phyloP scores from a whole-genome alignment of 2,797 vertebrate species.

The Dendrocincla fuliginosa region DNA sequence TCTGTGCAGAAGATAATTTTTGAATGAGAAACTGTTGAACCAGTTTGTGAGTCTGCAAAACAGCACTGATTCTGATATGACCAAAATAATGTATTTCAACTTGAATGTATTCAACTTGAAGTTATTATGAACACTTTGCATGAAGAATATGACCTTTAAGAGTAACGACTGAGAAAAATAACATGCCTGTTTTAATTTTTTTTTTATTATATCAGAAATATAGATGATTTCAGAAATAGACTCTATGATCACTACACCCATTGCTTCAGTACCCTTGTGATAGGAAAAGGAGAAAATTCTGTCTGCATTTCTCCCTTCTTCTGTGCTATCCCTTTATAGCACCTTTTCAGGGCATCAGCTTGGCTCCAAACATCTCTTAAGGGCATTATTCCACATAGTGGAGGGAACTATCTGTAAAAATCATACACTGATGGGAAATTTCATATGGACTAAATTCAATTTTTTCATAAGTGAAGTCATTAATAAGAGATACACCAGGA shows the following conservation, averaged over 20 bases:
- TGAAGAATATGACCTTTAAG: background rate
- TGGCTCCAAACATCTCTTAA: background rate
- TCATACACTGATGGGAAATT: background rate
- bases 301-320: background rate
- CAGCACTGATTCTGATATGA: background rate
- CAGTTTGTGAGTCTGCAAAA: background rate
- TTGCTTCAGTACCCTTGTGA: background rate
- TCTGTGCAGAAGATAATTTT: background rate
- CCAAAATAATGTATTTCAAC: background rate
- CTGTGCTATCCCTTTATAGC: background rate
- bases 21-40: background rate
- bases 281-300: background rate
- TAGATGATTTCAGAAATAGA: background rate
- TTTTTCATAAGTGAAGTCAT: background rate
- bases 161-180: background rate
- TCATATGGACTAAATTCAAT: background rate
- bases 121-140: background rate
- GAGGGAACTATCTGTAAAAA: background rate
- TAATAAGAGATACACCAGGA: background rate
- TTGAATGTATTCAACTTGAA: background rate
- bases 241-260: background rate
- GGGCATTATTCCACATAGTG: background rate
- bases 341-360: background rate
- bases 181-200: accelerated
- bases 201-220: background rate